Conservation (phyloP, 2,113 vertebrate species). For the Zootoca vivipara region DNA sequence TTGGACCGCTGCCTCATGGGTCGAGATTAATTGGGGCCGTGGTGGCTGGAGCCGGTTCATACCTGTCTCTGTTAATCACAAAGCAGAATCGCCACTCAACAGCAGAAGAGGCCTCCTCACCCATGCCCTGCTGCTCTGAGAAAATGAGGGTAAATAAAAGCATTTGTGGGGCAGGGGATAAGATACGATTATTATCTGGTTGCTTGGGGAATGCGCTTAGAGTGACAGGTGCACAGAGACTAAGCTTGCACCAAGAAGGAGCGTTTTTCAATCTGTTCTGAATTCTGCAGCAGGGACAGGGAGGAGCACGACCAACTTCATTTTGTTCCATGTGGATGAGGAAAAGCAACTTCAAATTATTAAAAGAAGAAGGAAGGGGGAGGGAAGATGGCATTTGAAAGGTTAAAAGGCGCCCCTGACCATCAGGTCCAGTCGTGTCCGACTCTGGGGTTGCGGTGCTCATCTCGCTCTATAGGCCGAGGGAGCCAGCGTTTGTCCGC, state of each 20-base stretch:
- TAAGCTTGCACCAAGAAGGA: not conserved
- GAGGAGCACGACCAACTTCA: rapidly evolving
- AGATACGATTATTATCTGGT: not conserved
- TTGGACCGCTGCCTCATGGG: not conserved
- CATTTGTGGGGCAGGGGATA: not conserved
- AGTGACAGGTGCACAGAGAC: not conserved
- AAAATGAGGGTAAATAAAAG: not conserved
- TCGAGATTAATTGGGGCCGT: not conserved
- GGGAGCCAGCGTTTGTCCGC: too few species aligned
- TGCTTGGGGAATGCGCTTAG: not conserved
- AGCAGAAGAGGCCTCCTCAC: not conserved
- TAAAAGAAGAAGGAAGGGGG: too few species aligned
- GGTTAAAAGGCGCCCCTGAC: too few species aligned
- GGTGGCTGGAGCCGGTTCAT: not conserved
- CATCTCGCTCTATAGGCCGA: too few species aligned
- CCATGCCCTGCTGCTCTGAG: not conserved
- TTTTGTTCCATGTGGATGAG: too few species aligned
- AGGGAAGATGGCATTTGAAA: not conserved
- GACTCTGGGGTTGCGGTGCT: too few species aligned
- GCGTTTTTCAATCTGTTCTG: not conserved
- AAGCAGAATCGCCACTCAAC: too few species aligned
- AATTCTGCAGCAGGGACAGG: not conserved
- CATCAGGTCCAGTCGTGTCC: too few species aligned
- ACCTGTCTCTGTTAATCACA: not conserved
- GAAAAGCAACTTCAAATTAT: not conserved